phyloP scores from a whole-genome alignment of 2,888 invertebrate species.

The Boloria selene region DNA sequence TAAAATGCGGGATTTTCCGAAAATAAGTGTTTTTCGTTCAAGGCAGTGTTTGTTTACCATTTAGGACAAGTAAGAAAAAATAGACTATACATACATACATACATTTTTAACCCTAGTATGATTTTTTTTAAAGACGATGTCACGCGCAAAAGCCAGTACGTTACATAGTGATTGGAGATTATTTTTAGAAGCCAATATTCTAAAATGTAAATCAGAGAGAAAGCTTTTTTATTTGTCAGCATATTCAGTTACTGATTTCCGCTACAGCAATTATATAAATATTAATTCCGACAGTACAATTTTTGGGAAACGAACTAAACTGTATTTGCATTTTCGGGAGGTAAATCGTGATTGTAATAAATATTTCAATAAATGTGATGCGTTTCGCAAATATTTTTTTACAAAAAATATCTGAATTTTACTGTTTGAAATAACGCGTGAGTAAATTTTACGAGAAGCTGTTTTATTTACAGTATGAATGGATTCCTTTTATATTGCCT shows the following conservation, averaged over 20 bases:
- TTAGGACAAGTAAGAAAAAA: no score
- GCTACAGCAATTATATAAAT: slow-evolving; percentile 5
- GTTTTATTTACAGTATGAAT: not conserved
- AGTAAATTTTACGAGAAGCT: not conserved
- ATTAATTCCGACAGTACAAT: not conserved
- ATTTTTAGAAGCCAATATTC: not conserved
- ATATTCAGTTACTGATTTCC: not conserved
- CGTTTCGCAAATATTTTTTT: slow-evolving; percentile 3
- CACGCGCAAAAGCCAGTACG: no score
- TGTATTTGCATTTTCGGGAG: slow-evolving; percentile 5
- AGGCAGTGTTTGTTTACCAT: no score
- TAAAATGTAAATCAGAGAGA: slow-evolving; percentile 9
- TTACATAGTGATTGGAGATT: no score
- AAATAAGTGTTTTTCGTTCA: no score
- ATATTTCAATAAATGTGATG: slow-evolving; percentile 8
- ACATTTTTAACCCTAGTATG: no score
- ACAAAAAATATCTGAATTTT: not conserved
- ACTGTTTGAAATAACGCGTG: not conserved
- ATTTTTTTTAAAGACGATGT: no score
- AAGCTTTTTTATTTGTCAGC: not conserved
- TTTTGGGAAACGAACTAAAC: not conserved
- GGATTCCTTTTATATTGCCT: no score
- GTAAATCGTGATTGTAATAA: slow-evolving; percentile 10
- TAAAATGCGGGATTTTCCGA: no score
- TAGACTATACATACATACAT: no score